phyloP scores from a whole-genome alignment of 1,140 invertebrate species.

The Calephelis virginiensis region DNA sequence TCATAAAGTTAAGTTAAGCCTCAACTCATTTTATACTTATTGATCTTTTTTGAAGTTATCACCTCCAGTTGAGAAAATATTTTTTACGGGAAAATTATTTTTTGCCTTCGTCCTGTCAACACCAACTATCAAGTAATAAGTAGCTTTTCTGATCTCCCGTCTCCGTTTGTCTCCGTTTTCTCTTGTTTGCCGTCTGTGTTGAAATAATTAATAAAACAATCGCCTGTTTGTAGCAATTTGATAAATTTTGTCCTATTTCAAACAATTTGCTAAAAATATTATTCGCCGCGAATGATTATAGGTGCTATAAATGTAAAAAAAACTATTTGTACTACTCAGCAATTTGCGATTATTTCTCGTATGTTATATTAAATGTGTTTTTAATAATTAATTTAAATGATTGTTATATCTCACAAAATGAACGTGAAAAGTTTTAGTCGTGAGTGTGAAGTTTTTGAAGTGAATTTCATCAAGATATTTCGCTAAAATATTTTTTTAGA shows the following conservation, averaged over 20 bases:
- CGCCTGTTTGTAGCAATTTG: conserved; percentile 11
- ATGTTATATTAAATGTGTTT: neutral
- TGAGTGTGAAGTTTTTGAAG: conserved; percentile 3
- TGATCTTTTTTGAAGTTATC: no score
- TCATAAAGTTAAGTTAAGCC: no score
- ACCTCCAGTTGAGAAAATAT: neutral
- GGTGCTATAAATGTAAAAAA: conserved; percentile 14
- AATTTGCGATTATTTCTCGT: neutral
- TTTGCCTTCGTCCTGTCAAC: neutral
- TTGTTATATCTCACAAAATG: conserved; percentile 4
- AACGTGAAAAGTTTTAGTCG: conserved; percentile 7
- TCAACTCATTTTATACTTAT: no score
- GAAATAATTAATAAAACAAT: conserved; percentile 8
- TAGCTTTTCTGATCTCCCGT: conserved; percentile 14
- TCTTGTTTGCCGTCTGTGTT: conserved; percentile 14
- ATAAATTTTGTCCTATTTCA: neutral
- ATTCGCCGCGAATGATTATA: neutral
- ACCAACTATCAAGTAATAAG: neutral
- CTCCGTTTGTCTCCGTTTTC: conserved; percentile 8
- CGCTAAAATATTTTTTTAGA: conserved; percentile 3
- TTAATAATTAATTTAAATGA: neutral
- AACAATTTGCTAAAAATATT: neutral
- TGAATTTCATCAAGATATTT: conserved; percentile 4
- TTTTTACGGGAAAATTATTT: conserved; percentile 1
- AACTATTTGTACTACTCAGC: conserved; percentile 1